phyloP scores from a whole-genome alignment of 2,888 invertebrate species.

The Orchesella flavescens region DNA sequence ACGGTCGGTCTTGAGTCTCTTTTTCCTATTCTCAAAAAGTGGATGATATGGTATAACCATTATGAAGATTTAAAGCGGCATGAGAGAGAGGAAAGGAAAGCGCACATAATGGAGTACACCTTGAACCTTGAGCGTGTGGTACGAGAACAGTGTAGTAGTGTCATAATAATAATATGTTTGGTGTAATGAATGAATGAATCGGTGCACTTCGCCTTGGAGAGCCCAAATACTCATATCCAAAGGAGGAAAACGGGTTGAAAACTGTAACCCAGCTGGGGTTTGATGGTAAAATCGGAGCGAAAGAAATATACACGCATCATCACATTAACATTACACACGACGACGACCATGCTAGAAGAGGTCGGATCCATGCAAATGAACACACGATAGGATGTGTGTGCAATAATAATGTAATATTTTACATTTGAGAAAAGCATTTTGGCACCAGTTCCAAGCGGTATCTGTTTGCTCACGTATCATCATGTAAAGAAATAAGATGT shows the following conservation, averaged over 20 bases:
- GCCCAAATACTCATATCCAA: neutral
- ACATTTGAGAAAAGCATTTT: conserved; percentile 21
- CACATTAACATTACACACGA: neutral
- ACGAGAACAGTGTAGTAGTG: neutral
- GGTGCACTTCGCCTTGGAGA: conserved; percentile 44
- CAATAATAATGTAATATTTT: neutral
- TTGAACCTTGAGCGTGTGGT: conserved; percentile 32
- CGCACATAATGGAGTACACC: neutral
- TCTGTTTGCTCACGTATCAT: conserved; percentile 23
- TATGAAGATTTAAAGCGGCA: conserved; percentile 24
- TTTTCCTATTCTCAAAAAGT: too few species aligned
- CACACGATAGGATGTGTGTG: neutral
- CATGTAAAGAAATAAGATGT: too few species aligned
- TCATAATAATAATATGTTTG: conserved; percentile 15
- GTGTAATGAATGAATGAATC: conserved; percentile 51
- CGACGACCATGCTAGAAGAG: neutral
- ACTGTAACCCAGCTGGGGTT: conserved; percentile 30
- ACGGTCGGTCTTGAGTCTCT: too few species aligned
- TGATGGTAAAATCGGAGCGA: conserved; percentile 13
- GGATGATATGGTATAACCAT: too few species aligned
- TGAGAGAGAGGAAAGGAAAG: neutral
- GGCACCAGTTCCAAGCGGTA: conserved; percentile 23
- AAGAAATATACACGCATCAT: conserved; percentile 7
- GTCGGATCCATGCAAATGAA: neutral
- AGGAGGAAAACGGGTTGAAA: conserved; percentile 14